Percentiles rank a stretch among this genome's conserved stretches.
These are phyloP conservation scores for Drosophila mettleri DNA, from an alignment of 2,888 invertebrate species.

Conservation along the genomic window DNA sequence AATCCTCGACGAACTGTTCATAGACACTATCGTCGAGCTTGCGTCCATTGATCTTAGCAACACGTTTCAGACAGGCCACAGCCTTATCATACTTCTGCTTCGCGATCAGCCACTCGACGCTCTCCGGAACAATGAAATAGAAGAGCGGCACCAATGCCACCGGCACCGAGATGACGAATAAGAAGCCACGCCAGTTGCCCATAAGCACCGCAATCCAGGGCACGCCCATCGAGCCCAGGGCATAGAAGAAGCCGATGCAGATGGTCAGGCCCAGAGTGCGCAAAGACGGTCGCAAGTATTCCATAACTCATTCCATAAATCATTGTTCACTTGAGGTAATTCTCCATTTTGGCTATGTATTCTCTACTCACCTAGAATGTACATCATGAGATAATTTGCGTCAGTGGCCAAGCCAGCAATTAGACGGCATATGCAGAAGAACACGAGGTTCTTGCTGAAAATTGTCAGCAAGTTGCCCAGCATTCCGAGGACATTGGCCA, in stretches of 20 bases:
- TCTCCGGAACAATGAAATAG: slow-evolving; percentile 87
- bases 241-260: slow-evolving; percentile 87
- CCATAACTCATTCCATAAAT: slow-evolving; percentile 86
- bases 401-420: slow-evolving; percentile 87
- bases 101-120: slow-evolving; percentile 87
- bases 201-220: slow-evolving; percentile 86
- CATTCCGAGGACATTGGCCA: slow-evolving; percentile 86
- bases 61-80: slow-evolving; percentile 85
- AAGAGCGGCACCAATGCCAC: slow-evolving; percentile 85
- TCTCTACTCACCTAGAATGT: slow-evolving; percentile 86
- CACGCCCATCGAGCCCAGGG: slow-evolving; percentile 86
- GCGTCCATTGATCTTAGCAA: slow-evolving; percentile 86
- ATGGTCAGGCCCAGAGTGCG: slow-evolving; percentile 87
- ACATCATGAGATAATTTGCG: slow-evolving; percentile 88
- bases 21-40: slow-evolving; percentile 82
- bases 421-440: slow-evolving; percentile 86
- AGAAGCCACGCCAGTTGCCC: slow-evolving; percentile 86
- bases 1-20: slow-evolving; percentile 77
- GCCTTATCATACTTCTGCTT: slow-evolving; percentile 86
- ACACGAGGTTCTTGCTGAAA: slow-evolving; percentile 84
- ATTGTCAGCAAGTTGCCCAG: slow-evolving; percentile 86
- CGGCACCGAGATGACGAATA: slow-evolving; percentile 86
- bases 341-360: fast-evolving
- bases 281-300: slow-evolving; percentile 86
- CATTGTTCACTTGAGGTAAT: fast-evolving